Evolutionary conservation across 2,888 invertebrate genomes (phyloP), one percentile per base, ranked within the genome.

Genomic region (Tenthredo mesomela): DNA sequence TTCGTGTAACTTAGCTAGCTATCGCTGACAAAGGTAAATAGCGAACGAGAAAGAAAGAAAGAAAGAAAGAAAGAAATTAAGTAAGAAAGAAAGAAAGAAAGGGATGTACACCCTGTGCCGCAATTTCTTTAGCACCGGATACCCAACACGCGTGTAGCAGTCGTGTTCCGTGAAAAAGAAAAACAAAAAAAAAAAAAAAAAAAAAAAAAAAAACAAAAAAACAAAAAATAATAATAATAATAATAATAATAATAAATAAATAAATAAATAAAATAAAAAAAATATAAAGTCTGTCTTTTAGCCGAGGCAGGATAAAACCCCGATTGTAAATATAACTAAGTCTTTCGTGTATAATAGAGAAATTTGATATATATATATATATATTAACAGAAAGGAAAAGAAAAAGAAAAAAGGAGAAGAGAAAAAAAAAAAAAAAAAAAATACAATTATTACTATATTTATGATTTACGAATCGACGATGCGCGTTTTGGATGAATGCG

Each of bases 1-100:
- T 67, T 82, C 70, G 82, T 70, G 47, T 80, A 80, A 80, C 80
- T 67, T 82, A 82, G 82, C 82, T 82, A 65, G 80, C 82, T 67
- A 82, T 82, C 37, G 37, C 40, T 21, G 80, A 50, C 12, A 50
- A 33, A 61, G 40, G 61, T 25, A 80, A 80, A 77, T 29, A 58
- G 40, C 47, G 50, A 77, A 40, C 50, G 77, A 54, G 77, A 54
- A 54, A 54, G 5, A 29, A 50, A n/a, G 77, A 50, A 54, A 54
- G 54, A 29, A 29, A 29, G 29, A 18, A 50, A 54, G 15, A 47
- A 29, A 21, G 47, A 47, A 50, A 29, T 7, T 1, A 50, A 50
- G n/a, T 18, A 50, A 15, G 50, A 47, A 15, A 58, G 58, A n/a
- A 6, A 58, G 21, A 61, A 12, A 61, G 12, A 25, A 25, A 25